phyloP scores from a whole-genome alignment of 1,140 invertebrate species.

The Drosophila funebris region DNA sequence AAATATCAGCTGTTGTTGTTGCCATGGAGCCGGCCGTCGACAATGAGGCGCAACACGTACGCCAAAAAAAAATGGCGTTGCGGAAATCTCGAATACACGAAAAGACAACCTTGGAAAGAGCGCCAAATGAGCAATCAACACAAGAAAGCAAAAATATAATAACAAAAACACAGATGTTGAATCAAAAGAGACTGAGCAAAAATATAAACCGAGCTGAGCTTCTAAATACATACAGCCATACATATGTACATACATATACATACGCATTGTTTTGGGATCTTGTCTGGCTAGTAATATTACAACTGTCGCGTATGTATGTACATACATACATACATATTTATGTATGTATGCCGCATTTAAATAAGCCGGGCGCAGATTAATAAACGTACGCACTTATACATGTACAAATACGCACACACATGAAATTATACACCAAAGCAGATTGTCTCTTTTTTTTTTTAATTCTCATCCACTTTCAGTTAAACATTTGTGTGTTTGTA shows the following conservation, averaged over 20 bases:
- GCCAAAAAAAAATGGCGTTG: conserved; percentile 70
- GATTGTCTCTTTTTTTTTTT: too few relatives aligned
- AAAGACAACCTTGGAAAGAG: conserved; percentile 57
- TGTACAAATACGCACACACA: conserved; percentile 4
- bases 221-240: background rate
- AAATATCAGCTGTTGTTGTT: conserved; percentile 13
- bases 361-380: conserved; percentile 40
- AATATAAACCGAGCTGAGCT: conserved; percentile 12
- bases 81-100: conserved; percentile 65
- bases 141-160: conserved; percentile 21
- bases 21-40: conserved; percentile 32
- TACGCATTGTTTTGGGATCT: background rate
- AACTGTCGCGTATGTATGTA: conserved; percentile 13
- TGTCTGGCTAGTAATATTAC: conserved; percentile 9
- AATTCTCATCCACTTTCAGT: conserved; percentile 8
- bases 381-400: background rate
- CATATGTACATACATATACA: background rate
- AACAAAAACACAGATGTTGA: conserved; percentile 9
- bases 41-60: conserved; percentile 71
- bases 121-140: conserved; percentile 20
- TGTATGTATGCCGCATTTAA: conserved; percentile 28
- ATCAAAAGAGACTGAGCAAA: conserved; percentile 17
- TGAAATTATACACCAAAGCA: conserved; percentile 15
- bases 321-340: conserved; percentile 1
- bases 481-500: conserved; percentile 16